Conservation (phyloP, 2,888 invertebrate species). For the Chaetoderma sp. region DNA sequence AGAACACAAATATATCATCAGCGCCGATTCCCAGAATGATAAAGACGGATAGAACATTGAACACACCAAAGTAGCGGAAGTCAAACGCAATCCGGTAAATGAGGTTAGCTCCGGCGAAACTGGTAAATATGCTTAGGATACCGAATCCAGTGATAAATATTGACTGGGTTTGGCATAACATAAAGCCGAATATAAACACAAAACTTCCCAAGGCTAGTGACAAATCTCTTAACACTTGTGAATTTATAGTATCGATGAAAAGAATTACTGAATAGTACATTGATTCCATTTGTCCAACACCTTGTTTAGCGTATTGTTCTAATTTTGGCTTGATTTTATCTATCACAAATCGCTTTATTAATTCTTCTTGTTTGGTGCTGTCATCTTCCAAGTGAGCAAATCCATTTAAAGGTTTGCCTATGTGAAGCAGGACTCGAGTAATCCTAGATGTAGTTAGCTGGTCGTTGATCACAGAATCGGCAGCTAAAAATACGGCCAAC, state of each 20-base stretch:
- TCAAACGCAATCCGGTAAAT: slow-evolving; percentile 47
- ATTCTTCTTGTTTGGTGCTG: slow-evolving; percentile 33
- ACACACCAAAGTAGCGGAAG: slow-evolving; percentile 59
- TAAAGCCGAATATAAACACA: slow-evolving; percentile 53
- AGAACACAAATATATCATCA: slow-evolving; percentile 65
- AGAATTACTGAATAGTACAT: slow-evolving; percentile 29
- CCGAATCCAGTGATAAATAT: slow-evolving; percentile 47
- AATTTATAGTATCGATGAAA: slow-evolving; percentile 2
- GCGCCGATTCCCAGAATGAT: slow-evolving; percentile 66
- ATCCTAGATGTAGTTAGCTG: slow-evolving; percentile 24
- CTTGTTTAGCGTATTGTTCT: too few relatives aligned
- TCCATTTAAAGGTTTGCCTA: slow-evolving; percentile 42
- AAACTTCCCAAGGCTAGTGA: slow-evolving; percentile 51
- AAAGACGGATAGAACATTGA: slow-evolving; percentile 63
- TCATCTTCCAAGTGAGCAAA: slow-evolving; percentile 20
- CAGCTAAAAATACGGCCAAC: slow-evolving; percentile 43
- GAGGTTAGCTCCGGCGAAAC: slow-evolving; percentile 51
- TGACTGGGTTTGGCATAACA: slow-evolving; percentile 50
- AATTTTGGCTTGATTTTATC: too few relatives aligned
- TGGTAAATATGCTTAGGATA: slow-evolving; percentile 44
- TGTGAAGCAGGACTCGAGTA: slow-evolving; percentile 38
- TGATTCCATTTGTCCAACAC: too few relatives aligned
- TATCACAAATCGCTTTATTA: slow-evolving; percentile 29
- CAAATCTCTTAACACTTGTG: slow-evolving; percentile 47
- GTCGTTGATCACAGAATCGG: slow-evolving; percentile 30